phyloP scores from a whole-genome alignment of 2,888 invertebrate genomes.

The Caradrina clavipalpis region DNA sequence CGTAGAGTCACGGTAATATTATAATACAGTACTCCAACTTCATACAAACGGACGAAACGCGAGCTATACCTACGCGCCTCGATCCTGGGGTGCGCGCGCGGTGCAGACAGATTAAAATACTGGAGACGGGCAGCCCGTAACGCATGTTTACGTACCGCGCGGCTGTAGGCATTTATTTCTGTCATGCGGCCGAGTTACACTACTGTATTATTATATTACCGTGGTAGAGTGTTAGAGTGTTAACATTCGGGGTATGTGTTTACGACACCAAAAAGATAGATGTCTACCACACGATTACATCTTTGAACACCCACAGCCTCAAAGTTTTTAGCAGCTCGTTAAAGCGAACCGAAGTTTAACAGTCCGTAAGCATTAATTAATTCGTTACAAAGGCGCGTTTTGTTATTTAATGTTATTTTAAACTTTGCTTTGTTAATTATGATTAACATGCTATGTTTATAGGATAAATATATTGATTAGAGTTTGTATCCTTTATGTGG shows the following conservation, averaged over 20 bases:
- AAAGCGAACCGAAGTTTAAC: constrained; percentile 51
- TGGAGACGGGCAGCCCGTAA: too few species aligned
- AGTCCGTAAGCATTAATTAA: constrained; percentile 59
- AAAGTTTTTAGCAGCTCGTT: constrained; percentile 54
- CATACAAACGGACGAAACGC: too few species aligned
- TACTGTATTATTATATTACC: too few species aligned
- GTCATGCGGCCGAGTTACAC: too few species aligned
- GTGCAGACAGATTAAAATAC: too few species aligned
- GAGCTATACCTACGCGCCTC: too few species aligned
- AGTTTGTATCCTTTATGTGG: constrained; percentile 16
- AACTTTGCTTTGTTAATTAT: constrained; percentile 44
- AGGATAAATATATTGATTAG: constrained; percentile 35
- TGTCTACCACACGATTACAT: constrained; percentile 48
- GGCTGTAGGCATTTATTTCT: too few species aligned
- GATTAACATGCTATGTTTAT: constrained; percentile 27
- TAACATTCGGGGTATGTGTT: constrained; percentile 3
- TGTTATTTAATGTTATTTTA: constrained; percentile 48
- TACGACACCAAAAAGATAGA: constrained; percentile 27
- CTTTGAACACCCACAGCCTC: constrained; percentile 41
- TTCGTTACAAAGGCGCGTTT: constrained; percentile 50
- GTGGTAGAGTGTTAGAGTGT: too few species aligned
- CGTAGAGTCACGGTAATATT: too few species aligned
- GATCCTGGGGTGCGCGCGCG: too few species aligned
- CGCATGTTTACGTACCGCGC: too few species aligned
- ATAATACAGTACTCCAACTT: too few species aligned